These are phyloP conservation scores for Leptodirus hochenwartii DNA, from an alignment of 2,888 invertebrate genomes.

Conservation along the genomic window DNA sequence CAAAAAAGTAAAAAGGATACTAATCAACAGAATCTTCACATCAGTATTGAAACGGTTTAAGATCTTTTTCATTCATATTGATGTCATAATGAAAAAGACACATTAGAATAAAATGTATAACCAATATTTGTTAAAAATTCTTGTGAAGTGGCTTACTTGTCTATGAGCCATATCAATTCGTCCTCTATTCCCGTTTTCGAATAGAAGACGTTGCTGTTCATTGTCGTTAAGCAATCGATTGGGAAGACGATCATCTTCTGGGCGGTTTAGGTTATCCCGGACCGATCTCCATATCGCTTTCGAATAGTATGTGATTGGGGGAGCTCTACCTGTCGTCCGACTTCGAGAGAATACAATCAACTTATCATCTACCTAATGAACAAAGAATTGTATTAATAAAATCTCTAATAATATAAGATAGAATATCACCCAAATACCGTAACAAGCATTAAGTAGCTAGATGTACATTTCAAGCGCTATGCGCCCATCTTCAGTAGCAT, in stretches of 20 bases:
- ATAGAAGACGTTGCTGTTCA: slow-evolving; percentile 4
- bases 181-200: too few species aligned
- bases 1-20: too few species aligned
- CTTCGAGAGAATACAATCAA: slow-evolving; percentile 55
- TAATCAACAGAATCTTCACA: too few species aligned
- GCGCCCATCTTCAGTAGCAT: too few species aligned
- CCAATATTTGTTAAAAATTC: neutral
- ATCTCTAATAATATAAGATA: slow-evolving; percentile 3
- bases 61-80: too few species aligned
- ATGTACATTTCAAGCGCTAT: too few species aligned
- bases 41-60: too few species aligned
- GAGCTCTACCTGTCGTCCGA: slow-evolving; percentile 23
- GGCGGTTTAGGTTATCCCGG: slow-evolving; percentile 21
- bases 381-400: slow-evolving; percentile 6
- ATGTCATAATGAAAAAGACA: too few species aligned
- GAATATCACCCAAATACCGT: too few species aligned
- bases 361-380: slow-evolving; percentile 44
- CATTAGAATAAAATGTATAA: neutral
- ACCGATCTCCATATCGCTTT: slow-evolving; percentile 30
- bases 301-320: slow-evolving; percentile 36
- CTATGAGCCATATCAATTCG: slow-evolving; percentile 20
- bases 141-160: neutral
- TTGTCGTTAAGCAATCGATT: slow-evolving; percentile 4
- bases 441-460: too few species aligned
- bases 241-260: too few species aligned